Conservation (phyloP, 1,140 invertebrate species). For the Babylonia areolata region DNA sequence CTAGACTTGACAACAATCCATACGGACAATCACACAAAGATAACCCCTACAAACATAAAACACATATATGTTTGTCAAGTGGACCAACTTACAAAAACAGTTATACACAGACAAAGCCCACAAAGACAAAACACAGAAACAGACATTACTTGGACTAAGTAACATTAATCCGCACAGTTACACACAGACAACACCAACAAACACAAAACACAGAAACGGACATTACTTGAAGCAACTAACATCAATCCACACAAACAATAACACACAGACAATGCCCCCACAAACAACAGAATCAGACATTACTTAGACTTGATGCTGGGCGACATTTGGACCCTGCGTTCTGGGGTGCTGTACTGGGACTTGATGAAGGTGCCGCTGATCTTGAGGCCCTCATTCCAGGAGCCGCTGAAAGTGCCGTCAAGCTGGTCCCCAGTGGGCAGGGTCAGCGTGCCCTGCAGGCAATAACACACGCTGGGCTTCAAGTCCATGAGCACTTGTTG, state of each 20-base stretch:
- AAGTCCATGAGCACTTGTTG: no score
- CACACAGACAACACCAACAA: no score
- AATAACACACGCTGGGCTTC: neutral
- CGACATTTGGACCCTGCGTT: constrained; percentile 32
- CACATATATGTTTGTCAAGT: no score
- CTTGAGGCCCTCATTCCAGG: constrained; percentile 89
- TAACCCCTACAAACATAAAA: no score
- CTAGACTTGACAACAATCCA: no score
- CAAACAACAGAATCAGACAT: neutral
- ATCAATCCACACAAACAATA: neutral
- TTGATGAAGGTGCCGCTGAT: constrained; percentile 83
- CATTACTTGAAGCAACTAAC: no score
- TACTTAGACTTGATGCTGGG: constrained; percentile 52
- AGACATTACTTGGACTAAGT: no score
- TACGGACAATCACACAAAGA: no score
- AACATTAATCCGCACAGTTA: no score
- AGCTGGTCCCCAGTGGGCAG: constrained; percentile 85
- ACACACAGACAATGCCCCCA: neutral
- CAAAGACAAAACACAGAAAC: no score
- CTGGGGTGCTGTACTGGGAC: constrained; percentile 25
- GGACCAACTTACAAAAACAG: no score
- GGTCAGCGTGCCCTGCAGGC: constrained; percentile 82
- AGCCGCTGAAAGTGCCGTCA: constrained; percentile 84
- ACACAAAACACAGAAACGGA: no score
- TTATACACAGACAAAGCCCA: neutral